A percentile compares a stretch with the other conserved stretches of the same genome.
These are phyloP conservation scores for Prietella phreatophila DNA, from an alignment of 2,113 vertebrate genomes.

Conservation along the genomic window DNA sequence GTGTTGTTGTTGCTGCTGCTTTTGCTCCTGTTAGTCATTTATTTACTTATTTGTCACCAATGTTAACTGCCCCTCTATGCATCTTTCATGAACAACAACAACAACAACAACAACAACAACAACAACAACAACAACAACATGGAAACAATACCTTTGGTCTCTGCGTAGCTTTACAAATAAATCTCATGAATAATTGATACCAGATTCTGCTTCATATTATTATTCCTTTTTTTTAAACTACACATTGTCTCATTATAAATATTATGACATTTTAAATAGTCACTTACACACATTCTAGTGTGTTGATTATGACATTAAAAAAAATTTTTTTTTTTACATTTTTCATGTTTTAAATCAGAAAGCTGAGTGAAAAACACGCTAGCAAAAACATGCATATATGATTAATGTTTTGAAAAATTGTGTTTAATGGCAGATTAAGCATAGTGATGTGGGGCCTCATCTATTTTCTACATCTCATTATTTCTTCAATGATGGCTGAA, in stretches of 20 bases:
- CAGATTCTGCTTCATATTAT: neutral
- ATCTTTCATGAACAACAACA: constrained; percentile 2
- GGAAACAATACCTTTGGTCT: neutral
- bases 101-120: neutral
- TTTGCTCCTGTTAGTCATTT: neutral
- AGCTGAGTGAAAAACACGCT: constrained; percentile 59
- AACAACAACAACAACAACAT: neutral
- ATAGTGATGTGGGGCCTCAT: constrained; percentile 70
- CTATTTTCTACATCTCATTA: constrained; percentile 75
- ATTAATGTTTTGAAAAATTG: constrained; percentile 69
- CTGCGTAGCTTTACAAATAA: neutral
- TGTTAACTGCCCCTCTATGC: neutral
- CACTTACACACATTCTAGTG: neutral
- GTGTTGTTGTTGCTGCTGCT: too few species aligned
- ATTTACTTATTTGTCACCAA: neutral
- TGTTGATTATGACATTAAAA: constrained; percentile 10
- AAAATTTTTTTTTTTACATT: too few species aligned
- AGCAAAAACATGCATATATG: constrained; percentile 58
- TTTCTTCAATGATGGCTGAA: constrained; percentile 68
- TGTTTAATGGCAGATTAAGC: constrained; percentile 72
- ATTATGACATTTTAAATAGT: constrained; percentile 31
- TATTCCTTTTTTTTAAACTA: constrained; percentile 30
- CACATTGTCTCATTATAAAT: constrained; percentile 6
- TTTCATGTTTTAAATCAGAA: constrained; percentile 27
- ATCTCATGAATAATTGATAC: neutral